A percentile compares a stretch with the other conserved stretches of the same genome.
Conservation (phyloP, 2,797 vertebrate species). For the Micrastur ruficollis region DNA sequence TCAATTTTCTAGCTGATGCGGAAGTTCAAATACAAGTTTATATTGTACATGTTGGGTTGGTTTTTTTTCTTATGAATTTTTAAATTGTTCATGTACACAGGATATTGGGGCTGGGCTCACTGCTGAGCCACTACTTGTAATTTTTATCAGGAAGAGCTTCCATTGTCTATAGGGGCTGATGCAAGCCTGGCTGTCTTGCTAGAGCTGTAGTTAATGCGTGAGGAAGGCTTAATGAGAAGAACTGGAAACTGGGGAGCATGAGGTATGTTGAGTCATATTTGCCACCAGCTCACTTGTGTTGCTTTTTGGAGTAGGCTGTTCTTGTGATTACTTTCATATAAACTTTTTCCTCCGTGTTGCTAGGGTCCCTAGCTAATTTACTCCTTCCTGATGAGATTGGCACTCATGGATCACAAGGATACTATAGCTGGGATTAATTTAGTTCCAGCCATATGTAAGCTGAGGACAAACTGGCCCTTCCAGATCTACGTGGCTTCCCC, state of each 20-base stretch:
- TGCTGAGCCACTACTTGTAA: background rate
- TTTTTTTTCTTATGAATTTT: background rate
- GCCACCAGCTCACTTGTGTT: background rate
- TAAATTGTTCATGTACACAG: background rate
- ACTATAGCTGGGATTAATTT: background rate
- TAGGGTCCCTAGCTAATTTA: background rate
- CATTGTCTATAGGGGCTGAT: background rate
- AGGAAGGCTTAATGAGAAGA: background rate
- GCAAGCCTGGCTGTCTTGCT: background rate
- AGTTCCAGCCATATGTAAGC: background rate
- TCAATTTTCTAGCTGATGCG: background rate
- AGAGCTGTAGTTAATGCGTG: background rate
- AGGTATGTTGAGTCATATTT: background rate
- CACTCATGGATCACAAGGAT: background rate
- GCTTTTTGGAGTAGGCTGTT: background rate
- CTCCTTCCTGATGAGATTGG: background rate
- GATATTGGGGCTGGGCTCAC: background rate
- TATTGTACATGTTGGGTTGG: background rate
- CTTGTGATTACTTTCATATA: background rate
- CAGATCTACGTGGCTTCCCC: background rate
- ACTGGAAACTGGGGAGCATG: background rate
- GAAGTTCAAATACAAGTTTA: background rate
- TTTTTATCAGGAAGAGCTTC: background rate
- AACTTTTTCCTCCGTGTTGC: background rate
- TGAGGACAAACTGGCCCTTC: background rate